These are phyloP conservation scores for Pegoplata infirma DNA, from an alignment of 2,888 invertebrate genomes.

Conservation along the genomic window DNA sequence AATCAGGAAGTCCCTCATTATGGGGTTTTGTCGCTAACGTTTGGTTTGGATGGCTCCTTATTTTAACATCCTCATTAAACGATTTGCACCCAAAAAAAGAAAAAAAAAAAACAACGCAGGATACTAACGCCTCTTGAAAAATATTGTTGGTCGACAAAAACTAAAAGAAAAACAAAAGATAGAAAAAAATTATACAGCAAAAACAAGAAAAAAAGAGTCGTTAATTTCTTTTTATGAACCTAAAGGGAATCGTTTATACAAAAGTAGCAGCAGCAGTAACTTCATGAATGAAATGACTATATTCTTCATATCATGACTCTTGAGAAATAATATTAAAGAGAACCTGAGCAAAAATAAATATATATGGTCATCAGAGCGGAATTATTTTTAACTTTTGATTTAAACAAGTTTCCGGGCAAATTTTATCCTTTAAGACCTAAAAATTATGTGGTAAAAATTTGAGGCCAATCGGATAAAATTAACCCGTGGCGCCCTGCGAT, in stretches of 20 bases:
- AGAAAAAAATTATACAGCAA: constrained; percentile 8
- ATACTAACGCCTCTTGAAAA: background rate
- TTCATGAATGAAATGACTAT: constrained; percentile 57
- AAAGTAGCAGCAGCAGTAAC: constrained; percentile 46
- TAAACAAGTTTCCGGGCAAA: too few relatives aligned
- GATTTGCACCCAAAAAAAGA: constrained; percentile 71
- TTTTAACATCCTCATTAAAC: constrained; percentile 77
- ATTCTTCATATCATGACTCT: constrained; percentile 26
- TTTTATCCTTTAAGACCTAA: too few relatives aligned
- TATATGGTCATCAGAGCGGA: too few relatives aligned
- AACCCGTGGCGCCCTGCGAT: too few relatives aligned
- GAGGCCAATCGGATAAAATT: too few relatives aligned
- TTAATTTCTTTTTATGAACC: constrained; percentile 79
- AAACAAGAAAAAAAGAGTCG: constrained; percentile 69
- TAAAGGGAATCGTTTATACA: constrained; percentile 78
- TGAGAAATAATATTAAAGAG: too few relatives aligned
- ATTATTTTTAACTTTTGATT: too few relatives aligned
- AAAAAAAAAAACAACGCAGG: background rate
- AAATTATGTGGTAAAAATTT: too few relatives aligned
- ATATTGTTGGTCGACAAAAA: constrained; percentile 12
- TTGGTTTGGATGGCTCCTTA: constrained; percentile 44
- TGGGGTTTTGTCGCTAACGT: constrained; percentile 55
- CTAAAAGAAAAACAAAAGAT: constrained; percentile 17
- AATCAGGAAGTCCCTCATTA: constrained; percentile 59
- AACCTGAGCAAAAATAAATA: too few relatives aligned